Base-by-base conservation (phyloP, 2,113 vertebrate species). In the Brachypteracias leptosomus region DNA sequence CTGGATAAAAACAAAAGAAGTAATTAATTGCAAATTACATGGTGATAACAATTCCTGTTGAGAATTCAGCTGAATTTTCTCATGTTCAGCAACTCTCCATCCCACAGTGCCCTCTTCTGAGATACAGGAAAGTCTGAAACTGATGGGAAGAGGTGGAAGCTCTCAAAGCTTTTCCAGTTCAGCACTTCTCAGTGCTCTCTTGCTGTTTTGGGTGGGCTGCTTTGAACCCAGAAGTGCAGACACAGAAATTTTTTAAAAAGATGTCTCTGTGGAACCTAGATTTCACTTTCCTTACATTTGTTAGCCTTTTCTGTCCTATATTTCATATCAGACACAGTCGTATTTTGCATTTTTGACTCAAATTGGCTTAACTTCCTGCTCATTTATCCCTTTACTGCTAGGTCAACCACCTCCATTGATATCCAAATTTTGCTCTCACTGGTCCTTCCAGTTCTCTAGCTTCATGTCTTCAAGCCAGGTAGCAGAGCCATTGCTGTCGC, bases 21-120 rank as follows among this genome's bases (percentile, higher is more conserved):
- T 76, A 95, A 97, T 96, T 97, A 96, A 96, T 96, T 93, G 78
- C 47, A 95, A 97, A 97, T 97, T 92, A 79, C 73, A 90, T 78
- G 65, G 90, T 88, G 83, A 76, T 82, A 78, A 49, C 46, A 91
- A 84, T 82, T 97, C 62, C 63, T 88, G 70, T 93, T 89, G 93
- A 79, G 91, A 85, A 70, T 33, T 92, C 1, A 1, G 71, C 38
- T 90, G 57, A 83, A 82, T 97, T 93, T 71, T 88, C 90, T 70
- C 6, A 13, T 47, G 95, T 87, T 89, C 89, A 95, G 87, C 59
- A 93, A 96, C 95, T 97, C 91, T 89, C 83, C 97, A 96, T 96
- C 92, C 93, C 90, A 97, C 96, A 97, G 91, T 95, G 97, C 97
- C 97, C 96, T 98, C 97, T 97, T 97, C 96, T 95, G 97, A 98